Conservation (phyloP, 2,888 invertebrate species). For the Sarcophaga rosellei region DNA sequence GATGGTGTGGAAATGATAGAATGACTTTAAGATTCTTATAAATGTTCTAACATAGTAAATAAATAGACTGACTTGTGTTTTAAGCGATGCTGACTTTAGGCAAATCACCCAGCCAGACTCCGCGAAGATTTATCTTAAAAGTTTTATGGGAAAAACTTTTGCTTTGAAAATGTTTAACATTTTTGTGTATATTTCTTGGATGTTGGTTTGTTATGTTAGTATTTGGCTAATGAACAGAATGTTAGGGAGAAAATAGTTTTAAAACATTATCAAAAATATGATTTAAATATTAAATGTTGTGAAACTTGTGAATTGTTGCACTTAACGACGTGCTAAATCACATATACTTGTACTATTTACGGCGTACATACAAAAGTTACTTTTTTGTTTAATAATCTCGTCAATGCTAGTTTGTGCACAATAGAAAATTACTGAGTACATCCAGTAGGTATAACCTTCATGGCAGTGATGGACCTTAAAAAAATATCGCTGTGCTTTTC, state of each 20-base stretch:
- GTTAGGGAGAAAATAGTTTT: neutral
- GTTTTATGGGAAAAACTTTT: constrained; percentile 7
- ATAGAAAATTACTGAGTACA: too few species aligned
- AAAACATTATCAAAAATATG: neutral
- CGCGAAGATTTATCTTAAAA: constrained; percentile 20
- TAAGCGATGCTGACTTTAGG: neutral
- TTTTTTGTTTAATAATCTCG: too few species aligned
- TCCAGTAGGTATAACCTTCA: too few species aligned
- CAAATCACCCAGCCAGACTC: neutral
- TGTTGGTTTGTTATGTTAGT: neutral
- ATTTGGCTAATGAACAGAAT: neutral
- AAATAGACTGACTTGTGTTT: neutral
- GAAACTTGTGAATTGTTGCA: too few species aligned
- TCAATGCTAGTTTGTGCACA: too few species aligned
- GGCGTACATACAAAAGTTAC: too few species aligned
- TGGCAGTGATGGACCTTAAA: too few species aligned
- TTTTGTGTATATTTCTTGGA: neutral
- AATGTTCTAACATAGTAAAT: constrained; percentile 41
- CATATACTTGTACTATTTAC: too few species aligned
- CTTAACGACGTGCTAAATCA: too few species aligned
- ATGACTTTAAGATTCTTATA: constrained; percentile 58
- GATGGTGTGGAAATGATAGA: constrained; percentile 63
- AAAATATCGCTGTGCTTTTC: too few species aligned
- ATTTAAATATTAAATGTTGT: neutral
- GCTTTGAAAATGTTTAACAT: neutral